A percentile compares a stretch with the other conserved stretches of the same genome.
phyloP scores from a whole-genome alignment of 1,140 invertebrate species.

The Papilio xuthus region DNA sequence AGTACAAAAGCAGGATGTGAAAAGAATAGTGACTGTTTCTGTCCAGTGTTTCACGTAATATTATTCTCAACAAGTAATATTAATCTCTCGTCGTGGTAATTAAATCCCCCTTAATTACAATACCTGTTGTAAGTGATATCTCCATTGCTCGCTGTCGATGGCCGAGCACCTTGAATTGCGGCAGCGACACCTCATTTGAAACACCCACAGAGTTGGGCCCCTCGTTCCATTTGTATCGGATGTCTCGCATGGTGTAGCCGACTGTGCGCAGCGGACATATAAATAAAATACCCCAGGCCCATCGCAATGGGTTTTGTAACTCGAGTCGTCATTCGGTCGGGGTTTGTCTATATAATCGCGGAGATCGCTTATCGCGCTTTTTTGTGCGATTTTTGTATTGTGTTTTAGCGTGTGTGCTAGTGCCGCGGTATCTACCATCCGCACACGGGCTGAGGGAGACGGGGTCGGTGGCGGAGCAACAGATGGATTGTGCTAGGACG shows the following conservation, averaged over 20 bases:
- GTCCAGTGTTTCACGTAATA: slow-evolving; percentile 73
- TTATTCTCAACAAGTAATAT: slow-evolving; percentile 47
- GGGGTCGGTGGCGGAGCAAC: slow-evolving; percentile 72
- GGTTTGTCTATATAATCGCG: slow-evolving; percentile 72
- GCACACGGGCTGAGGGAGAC: slow-evolving; percentile 78
- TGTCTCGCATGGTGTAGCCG: slow-evolving; percentile 98
- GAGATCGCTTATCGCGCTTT: slow-evolving; percentile 58
- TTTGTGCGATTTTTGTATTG: slow-evolving; percentile 75
- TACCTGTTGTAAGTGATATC: slow-evolving; percentile 96
- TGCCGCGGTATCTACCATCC: slow-evolving; percentile 70
- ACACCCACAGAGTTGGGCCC: slow-evolving; percentile 95
- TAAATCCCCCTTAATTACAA: slow-evolving; percentile 60
- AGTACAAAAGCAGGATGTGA: slow-evolving; percentile 80
- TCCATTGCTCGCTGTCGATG: slow-evolving; percentile 94
- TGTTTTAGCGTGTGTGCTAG: slow-evolving; percentile 73
- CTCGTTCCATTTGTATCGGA: slow-evolving; percentile 97
- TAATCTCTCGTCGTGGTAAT: slow-evolving; percentile 47
- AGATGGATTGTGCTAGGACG: slow-evolving; percentile 70
- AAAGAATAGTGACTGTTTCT: slow-evolving; percentile 77
- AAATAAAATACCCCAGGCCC: slow-evolving; percentile 85
- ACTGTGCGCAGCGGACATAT: slow-evolving; percentile 88
- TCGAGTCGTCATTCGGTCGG: slow-evolving; percentile 77
- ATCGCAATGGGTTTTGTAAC: slow-evolving; percentile 85
- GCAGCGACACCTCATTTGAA: slow-evolving; percentile 95
- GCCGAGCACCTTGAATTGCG: slow-evolving; percentile 96